Evolutionary conservation across 2,113 vertebrate species (phyloP), one percentile per base, ranked within the genome.

Genomic region (Cavia porcellus): DNA sequence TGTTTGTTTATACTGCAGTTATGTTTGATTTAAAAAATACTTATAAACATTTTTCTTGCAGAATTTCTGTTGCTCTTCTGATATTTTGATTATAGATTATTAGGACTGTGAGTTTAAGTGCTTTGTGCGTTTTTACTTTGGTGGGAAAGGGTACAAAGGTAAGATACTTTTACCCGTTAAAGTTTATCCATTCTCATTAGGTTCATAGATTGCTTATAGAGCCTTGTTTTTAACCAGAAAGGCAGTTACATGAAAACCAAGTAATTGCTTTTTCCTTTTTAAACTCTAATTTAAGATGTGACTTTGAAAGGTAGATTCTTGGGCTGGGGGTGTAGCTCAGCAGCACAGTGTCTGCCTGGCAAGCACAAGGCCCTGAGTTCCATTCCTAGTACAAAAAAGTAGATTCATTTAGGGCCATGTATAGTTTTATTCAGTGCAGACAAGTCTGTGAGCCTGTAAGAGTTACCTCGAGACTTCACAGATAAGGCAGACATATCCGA

Each of bases 401-500:
- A 77, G 38, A 68, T 96, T 94, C 57, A 70, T 10, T 96, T 64
- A 90, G 66, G 88, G 64, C 4, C 15, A 22, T 62, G 1, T 57
- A 52, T 89, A 38, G 20, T 94, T 88, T 92, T 92, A 79, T 70
- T 95, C 22, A 61, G 19, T 94, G 24, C 61, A 87, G 15, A 38
- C 66, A 90, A 90, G 68, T 96, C 45, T 47, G 35, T 88, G 87
- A 96, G 61, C 38, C 85, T 35, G 42, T 14, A 45, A 50, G 42
- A 95, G 72, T 97, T 96, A 90, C 88, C 45, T 92, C 68, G 81
- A 96, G 75, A 89, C 83, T 90, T 97, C 88, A 87, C 80, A 90
- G 77, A 86, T 90, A 88, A 92, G 66, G 22, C 72, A 77, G 82
- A 74, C 47, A 77, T 45, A 89, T 82, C 72, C 94, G 77, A 82